Evolutionary conservation across 2,797 vertebrate species (phyloP), one percentile per base, ranked within the genome.

Genomic region (Zenarchopterus dispar): DNA sequence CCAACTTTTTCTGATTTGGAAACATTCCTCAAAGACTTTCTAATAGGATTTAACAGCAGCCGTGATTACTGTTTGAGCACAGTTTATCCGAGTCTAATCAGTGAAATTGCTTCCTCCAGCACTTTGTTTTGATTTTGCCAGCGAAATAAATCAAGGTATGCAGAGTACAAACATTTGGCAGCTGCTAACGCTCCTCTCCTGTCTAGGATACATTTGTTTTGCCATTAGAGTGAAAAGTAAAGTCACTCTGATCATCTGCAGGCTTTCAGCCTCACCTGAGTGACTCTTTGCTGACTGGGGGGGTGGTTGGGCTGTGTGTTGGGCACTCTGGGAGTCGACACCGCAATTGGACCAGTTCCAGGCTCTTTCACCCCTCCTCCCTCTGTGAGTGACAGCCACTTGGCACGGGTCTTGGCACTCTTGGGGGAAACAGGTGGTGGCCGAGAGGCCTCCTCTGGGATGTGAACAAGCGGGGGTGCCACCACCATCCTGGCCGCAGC

Each of bases 361-460:
- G 88, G 90, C 77, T 91, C 91, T 3, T 93, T 88, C 6, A 79
- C 88, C 0, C 81, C 76, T 3, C 94, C 92, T 33, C 96, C 97
- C 77, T 99, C 96, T 0, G 95, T 96, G 89, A 98, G 94, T 36
- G 95, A 93, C 82, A 99, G 90, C 97, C 97, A 99, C 80, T 98
- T 99, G 62, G 97, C 96, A 0, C 97, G 65, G 3, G 96, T 96
- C 0, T 95, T 96, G 0, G 95, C 94, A 2, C 94, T 89, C 75
- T 96, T 92, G 0, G 96, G 95, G 0, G 94, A 94, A 10, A 93
- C 86, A 0, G 93, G 91, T 0, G 94, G 89, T 0, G 91, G 93
- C 1, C 92, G 88, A 1, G 76, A 67, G 6, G 92, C 90, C 88
- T 99, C 97, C 78, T 98, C 97, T 0, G 97, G 97, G 83, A 99